Conservation (phyloP, 2,113 vertebrate genomes). For the Dasyurus viverrinus region DNA sequence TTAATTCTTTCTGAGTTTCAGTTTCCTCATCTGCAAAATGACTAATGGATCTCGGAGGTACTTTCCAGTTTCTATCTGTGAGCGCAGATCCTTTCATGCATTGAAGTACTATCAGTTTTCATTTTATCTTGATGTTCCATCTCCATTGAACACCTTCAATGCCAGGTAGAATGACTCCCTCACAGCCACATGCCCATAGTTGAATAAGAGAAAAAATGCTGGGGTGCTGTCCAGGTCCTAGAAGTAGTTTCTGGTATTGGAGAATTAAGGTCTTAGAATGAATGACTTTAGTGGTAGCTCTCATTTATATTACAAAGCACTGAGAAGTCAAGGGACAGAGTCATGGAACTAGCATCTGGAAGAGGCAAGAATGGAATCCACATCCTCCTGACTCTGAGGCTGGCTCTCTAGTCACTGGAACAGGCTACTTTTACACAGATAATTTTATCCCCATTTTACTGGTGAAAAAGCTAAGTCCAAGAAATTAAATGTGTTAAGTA, state of each 20-base stretch:
- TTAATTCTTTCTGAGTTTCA: not conserved
- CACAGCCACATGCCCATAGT: too few relatives aligned
- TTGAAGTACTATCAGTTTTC: not conserved
- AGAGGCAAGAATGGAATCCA: not conserved
- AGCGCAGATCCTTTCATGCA: not conserved
- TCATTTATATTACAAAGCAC: not conserved
- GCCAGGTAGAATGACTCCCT: not conserved
- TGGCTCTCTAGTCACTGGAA: not conserved
- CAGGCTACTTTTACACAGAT: not conserved
- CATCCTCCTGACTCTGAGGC: not conserved
- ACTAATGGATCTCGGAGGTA: not conserved
- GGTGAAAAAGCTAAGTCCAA: not conserved
- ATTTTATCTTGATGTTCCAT: not conserved
- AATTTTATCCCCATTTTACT: not conserved
- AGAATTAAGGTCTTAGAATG: not conserved
- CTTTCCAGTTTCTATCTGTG: not conserved
- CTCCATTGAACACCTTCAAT: not conserved
- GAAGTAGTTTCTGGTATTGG: not conserved
- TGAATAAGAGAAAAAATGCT: not conserved
- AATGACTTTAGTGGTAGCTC: not conserved
- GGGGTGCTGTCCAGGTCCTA: not conserved
- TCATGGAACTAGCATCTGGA: not conserved
- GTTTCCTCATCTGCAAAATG: not conserved
- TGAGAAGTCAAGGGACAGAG: not conserved
- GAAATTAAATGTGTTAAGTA: not conserved